Evolutionary conservation across 2,113 vertebrate genomes (phyloP).

Genomic region (Atherinomorus stipes): DNA sequence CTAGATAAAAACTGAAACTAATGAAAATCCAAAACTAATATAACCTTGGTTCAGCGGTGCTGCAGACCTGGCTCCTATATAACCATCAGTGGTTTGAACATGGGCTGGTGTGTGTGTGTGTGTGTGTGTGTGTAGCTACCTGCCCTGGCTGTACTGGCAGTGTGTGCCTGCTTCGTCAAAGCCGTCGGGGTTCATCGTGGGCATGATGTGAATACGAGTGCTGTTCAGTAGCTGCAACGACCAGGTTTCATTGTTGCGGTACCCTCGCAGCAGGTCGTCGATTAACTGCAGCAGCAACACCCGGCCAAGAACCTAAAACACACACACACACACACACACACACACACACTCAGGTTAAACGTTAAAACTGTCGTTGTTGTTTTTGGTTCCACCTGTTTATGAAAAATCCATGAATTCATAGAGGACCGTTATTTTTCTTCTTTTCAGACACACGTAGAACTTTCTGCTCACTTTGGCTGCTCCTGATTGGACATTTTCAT

Average conservation of each 20-base stretch:
- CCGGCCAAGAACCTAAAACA: conserved; percentile 88
- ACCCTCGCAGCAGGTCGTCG: conserved; percentile 85
- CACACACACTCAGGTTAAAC: neutral
- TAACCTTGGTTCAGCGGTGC: no score
- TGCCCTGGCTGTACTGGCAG: conserved; percentile 84
- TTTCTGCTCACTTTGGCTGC: no score
- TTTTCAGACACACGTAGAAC: no score
- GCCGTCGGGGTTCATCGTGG: conserved; percentile 97
- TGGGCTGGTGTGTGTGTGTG: no score
- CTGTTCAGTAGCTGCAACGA: conserved; percentile 84
- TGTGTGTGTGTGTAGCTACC: conserved; percentile 86
- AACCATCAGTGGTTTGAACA: no score
- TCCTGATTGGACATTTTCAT: no score
- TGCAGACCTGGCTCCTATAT: no score
- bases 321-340: conserved; percentile 11
- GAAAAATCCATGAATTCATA: neutral
- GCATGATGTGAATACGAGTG: conserved; percentile 92
- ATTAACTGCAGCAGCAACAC: conserved; percentile 92
- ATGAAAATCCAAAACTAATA: no score
- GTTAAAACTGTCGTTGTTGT: no score
- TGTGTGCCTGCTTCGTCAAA: conserved; percentile 84
- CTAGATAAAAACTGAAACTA: no score
- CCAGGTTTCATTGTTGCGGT: conserved; percentile 79
- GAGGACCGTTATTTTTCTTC: no score
- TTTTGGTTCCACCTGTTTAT: no score